A percentile compares a stretch with the other conserved stretches of the same genome.
Conservation (phyloP, 64 coral and sea anemone genomes). For the Catalaphyllia jardinei region DNA sequence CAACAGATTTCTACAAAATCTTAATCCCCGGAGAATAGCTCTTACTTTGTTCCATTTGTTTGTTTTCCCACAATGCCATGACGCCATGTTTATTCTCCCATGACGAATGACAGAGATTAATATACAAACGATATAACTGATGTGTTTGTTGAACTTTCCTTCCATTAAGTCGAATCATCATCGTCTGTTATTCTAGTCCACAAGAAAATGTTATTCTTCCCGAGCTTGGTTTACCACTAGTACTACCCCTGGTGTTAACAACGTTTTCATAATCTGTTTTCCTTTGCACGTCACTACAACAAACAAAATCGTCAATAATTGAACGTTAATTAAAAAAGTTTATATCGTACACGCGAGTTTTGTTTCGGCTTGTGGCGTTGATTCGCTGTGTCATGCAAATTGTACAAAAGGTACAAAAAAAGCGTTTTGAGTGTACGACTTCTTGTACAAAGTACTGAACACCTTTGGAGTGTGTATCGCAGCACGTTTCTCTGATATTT, state of each 20-base stretch:
- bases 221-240: background rate
- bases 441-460: too few species aligned
- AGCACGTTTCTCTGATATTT: background rate
- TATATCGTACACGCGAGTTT: background rate
- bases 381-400: background rate
- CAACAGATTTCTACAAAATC: background rate
- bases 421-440: too few species aligned
- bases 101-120: background rate
- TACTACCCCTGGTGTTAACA: background rate
- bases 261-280: background rate
- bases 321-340: background rate
- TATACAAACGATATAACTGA: background rate
- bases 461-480: background rate
- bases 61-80: background rate
- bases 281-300: background rate
- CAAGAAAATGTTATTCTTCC: background rate
- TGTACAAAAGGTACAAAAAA: too few species aligned
- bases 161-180: background rate
- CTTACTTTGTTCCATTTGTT: background rate
- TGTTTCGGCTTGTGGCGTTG: too few species aligned
- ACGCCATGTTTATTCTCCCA: background rate
- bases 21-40: background rate
- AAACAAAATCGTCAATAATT: background rate
- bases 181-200: background rate
- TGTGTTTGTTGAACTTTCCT: background rate